Evolutionary conservation across 2,113 vertebrate genomes (phyloP), one percentile per base, ranked within the genome.

Genomic region (Tenrec ecaudatus): DNA sequence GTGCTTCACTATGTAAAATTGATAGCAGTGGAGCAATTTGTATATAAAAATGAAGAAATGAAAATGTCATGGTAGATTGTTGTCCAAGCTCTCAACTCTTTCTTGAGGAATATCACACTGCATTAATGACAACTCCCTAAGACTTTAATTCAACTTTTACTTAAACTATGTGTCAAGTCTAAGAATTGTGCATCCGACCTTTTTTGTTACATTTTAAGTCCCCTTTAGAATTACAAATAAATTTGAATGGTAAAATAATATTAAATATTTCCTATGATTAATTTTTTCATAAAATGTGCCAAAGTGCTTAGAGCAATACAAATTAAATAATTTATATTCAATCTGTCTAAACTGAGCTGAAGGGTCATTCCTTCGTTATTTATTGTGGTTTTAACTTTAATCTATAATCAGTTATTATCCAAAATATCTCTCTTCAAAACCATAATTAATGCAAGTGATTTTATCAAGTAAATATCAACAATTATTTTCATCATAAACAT

Each of bases 1-100:
- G 92, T 96, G 66, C 36, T 93, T 95, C 87, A 96, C 90, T 89
- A 73, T 66, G 69, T 66, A 90, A 47, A 85, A 95, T 86, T 83
- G 91, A 60, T 95, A 91, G 40, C 92, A 91, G 86, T 69, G 95
- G 84, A 43, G 1, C 71, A 89, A 15, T 88, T 9, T 95, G 17
- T 62, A 60, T 90, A 78, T 78, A 25, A 43, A 92, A 71, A 90
- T 68, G 3, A 40, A 92, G 86, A 68, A 58, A 86, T 62, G 57
- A 81, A 62, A 84, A 31, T 64, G 4, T 78, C 43, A 88, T 92
- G 0, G 20, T 19, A n/a, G 22, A 20, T 1, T 0, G 60, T 91
- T 94, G 47, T 89, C 17, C 33, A 81, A 16, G 16, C 53, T 6
- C 29, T 91, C 90, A 95, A 22, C 4, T 53, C 40, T 2, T n/a